Evolutionary conservation across 1,140 invertebrate species (phyloP), one percentile per base, ranked within the genome.

Genomic region (Plutomurus gul): DNA sequence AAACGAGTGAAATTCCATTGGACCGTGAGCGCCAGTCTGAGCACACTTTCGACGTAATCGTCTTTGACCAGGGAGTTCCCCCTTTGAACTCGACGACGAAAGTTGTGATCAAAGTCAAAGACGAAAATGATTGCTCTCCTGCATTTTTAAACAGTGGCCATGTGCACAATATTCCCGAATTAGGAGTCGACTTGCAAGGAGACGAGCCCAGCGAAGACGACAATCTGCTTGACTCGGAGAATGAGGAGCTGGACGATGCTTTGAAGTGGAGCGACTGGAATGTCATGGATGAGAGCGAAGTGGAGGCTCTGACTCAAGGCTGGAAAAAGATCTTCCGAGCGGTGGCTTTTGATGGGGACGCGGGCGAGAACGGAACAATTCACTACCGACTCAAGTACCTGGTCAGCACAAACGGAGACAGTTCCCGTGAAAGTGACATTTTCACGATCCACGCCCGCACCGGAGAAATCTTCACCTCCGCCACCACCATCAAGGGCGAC

Each of bases 291-390:
- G 70, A 47, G n/a, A 46, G n/a, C 10, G 77, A 78, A 16, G 60
- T 46, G 16, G 60, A 79, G 73, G 79, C 75, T 0, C 47, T 40
- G 37, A 77, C 60, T 4, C 76, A 81, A 39, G 81, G 81, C 7
- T 84, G 83, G 83, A 82, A 76, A 40, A 81, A 81, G 49, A 81
- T 84, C 49, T 81, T 72, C 75, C 85, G 97, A 93, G 94, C 96
- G 65, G 88, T 94, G 39, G 95, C 95, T 4, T 91, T 92, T 71
- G 96, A 98, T 86, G 88, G 90, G 84, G 96, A 98, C 86, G 88
- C 89, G 71, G 95, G 93, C 3, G 89, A 89, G 56, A 97, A 96
- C 88, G 94, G 93, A 37, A 90, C 91, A 73, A 89, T 97, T 75
- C 89, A 90, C 33, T 96, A 95, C 87, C 91, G 90, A 78, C 92